Evolutionary conservation across 35 echinoderm and acorn worm genomes (phyloP).

Genomic region (Lytechinus pictus): DNA sequence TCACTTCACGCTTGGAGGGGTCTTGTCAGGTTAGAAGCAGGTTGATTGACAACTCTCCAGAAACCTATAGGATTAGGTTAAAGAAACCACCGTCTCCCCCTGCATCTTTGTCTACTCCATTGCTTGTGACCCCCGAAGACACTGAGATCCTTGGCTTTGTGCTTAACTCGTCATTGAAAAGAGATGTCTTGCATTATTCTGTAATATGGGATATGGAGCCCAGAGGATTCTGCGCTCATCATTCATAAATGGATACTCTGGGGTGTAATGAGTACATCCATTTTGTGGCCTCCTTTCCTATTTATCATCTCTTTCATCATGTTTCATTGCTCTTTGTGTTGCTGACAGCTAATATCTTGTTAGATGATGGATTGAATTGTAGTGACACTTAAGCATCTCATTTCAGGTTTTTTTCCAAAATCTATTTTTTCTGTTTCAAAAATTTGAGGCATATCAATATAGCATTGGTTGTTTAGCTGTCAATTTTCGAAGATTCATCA

Average conservation of each 20-base stretch:
- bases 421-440: neutral
- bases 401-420: neutral
- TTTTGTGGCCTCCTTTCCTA: neutral
- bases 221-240: neutral
- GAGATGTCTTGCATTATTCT: neutral
- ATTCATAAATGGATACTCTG: neutral
- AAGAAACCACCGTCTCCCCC: neutral
- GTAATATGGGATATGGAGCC: neutral
- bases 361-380: neutral
- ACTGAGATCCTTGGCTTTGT: neutral
- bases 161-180: neutral
- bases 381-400: neutral
- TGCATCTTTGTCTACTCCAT: neutral
- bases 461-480: too few relatives aligned
- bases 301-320: neutral
- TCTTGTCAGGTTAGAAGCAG: neutral
- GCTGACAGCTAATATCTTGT: neutral
- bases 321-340: neutral
- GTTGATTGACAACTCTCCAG: neutral
- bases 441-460: too few relatives aligned
- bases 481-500: too few relatives aligned
- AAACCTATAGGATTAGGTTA: neutral
- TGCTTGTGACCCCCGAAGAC: neutral
- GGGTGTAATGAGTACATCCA: neutral
- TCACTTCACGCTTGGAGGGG: neutral